These are phyloP conservation scores for Zaprionus vittiger DNA, from an alignment of 1,140 invertebrate genomes.

Conservation along the genomic window DNA sequence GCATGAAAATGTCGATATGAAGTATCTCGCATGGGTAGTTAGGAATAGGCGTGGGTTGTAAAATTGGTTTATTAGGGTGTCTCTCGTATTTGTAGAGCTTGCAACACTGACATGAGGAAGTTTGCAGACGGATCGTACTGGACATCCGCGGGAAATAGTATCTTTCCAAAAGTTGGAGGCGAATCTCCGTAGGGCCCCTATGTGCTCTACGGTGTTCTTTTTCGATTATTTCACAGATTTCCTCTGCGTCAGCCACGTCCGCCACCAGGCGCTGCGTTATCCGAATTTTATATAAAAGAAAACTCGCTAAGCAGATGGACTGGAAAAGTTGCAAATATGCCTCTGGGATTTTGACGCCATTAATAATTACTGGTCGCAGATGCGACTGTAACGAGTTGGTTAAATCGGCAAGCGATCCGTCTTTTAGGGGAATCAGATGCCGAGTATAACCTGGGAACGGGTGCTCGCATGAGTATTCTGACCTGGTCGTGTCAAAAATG, in stretches of 20 bases:
- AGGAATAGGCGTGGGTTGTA: not conserved
- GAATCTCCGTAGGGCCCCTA: not conserved
- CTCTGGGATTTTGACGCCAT: not conserved
- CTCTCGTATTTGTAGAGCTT: not conserved
- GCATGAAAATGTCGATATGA: not conserved
- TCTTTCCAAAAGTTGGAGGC: not conserved
- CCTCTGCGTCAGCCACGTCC: not conserved
- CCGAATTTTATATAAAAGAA: not conserved
- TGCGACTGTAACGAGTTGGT: not conserved
- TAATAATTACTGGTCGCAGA: not conserved
- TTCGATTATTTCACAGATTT: slow-evolving; percentile 4
- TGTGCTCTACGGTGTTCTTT: slow-evolving; percentile 2
- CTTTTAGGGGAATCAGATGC: not conserved
- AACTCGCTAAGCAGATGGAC: not conserved
- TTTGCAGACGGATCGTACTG: not conserved
- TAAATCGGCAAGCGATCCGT: not conserved
- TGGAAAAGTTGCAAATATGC: not conserved
- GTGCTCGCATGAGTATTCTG: not conserved
- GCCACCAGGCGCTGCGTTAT: not conserved
- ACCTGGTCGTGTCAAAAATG: slow-evolving; percentile 5
- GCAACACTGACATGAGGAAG: not conserved
- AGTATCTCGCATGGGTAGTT: slow-evolving; percentile 2
- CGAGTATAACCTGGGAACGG: not conserved
- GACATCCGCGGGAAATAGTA: not conserved
- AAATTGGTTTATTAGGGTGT: not conserved